Percentiles rank a stretch among this genome's conserved stretches.
Conservation (phyloP, 2,113 vertebrate genomes). For the Oceanodroma tethys region DNA sequence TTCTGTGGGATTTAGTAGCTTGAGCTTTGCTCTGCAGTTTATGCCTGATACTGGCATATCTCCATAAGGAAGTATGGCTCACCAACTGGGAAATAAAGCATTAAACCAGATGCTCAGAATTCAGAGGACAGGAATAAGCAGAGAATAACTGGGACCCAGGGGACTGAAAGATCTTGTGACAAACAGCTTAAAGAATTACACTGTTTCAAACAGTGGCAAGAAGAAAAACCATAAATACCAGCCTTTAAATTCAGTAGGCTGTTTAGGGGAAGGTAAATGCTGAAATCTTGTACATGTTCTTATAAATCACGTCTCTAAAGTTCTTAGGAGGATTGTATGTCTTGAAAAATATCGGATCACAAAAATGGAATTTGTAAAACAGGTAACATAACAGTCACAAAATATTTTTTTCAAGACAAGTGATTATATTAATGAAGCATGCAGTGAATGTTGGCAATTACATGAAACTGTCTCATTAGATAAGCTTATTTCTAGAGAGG, state of each 20-base stretch:
- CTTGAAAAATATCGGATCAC: neutral
- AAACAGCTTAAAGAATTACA: neutral
- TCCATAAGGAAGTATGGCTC: neutral
- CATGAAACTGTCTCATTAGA: neutral
- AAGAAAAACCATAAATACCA: neutral
- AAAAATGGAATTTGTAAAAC: neutral
- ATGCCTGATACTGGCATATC: neutral
- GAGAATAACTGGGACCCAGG: neutral
- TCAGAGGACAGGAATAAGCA: neutral
- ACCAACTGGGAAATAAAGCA: neutral
- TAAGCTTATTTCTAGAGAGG: neutral
- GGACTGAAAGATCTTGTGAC: neutral
- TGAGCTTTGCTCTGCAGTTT: neutral
- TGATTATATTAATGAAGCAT: neutral
- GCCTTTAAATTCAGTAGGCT: neutral
- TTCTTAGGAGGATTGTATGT: neutral
- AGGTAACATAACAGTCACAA: neutral
- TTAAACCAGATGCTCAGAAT: neutral
- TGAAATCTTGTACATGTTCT: neutral
- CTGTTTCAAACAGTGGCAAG: neutral
- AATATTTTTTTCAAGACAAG: neutral
- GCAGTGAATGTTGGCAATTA: neutral
- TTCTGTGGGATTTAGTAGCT: neutral
- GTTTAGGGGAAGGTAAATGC: neutral
- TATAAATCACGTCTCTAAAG: neutral